Evolutionary conservation across 2,113 vertebrate genomes (phyloP).

Genomic region (Oryzias celebensis): DNA sequence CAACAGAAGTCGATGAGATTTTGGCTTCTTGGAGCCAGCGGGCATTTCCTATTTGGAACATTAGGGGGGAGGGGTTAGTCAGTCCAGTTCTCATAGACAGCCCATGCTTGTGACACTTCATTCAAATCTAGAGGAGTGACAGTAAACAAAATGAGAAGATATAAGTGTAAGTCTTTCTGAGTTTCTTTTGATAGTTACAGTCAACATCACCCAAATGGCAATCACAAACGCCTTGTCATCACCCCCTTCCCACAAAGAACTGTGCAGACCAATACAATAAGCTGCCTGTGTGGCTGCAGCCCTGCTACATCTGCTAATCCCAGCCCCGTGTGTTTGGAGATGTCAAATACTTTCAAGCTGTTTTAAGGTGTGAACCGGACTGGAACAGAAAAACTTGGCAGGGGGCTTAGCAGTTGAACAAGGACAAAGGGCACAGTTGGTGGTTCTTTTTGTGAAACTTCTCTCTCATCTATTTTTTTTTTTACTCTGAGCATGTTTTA

Average conservation of each 20-base stretch:
- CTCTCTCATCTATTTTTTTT: neutral
- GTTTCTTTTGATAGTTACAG: slow-evolving; percentile 32
- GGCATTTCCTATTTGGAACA: too few species aligned
- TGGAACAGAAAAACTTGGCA: slow-evolving; percentile 71
- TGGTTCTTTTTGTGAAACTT: slow-evolving; percentile 50
- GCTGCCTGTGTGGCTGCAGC: slow-evolving; percentile 59
- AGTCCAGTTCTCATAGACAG: too few species aligned
- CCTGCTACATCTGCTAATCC: slow-evolving; percentile 71
- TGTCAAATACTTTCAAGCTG: slow-evolving; percentile 77
- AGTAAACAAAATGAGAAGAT: slow-evolving; percentile 4
- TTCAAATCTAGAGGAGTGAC: too few species aligned
- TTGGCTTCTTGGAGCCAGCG: too few species aligned
- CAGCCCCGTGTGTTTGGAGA: slow-evolving; percentile 65
- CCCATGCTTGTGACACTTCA: too few species aligned
- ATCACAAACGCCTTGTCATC: slow-evolving; percentile 52
- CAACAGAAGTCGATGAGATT: too few species aligned
- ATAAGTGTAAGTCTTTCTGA: slow-evolving; percentile 4
- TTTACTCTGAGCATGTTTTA: slow-evolving; percentile 42
- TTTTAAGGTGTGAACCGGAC: slow-evolving; percentile 76
- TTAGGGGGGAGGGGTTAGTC: too few species aligned
- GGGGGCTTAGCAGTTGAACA: slow-evolving; percentile 52
- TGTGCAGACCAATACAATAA: slow-evolving; percentile 59
- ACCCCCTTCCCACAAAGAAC: slow-evolving; percentile 35
- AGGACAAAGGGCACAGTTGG: slow-evolving; percentile 57
- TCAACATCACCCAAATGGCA: slow-evolving; percentile 43